Evolutionary conservation across 2,888 invertebrate genomes (phyloP).

Genomic region (Myopa testacea): DNA sequence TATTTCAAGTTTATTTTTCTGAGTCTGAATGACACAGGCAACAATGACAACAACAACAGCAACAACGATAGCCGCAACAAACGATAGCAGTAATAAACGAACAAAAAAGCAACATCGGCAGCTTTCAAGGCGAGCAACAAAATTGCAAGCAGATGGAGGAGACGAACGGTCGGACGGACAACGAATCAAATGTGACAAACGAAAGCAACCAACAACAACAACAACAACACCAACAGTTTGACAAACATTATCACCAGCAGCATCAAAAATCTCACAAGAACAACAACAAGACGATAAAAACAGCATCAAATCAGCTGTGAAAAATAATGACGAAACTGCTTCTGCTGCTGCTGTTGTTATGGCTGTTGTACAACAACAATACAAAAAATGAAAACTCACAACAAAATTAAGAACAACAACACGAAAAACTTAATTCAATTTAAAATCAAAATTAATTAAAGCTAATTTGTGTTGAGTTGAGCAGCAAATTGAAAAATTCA

Average conservation of each 20-base stretch:
- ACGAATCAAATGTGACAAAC: conserved; percentile 19
- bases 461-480: conserved; percentile 29
- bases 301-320: conserved; percentile 17
- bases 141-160: conserved; percentile 17
- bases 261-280: neutral
- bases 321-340: neutral
- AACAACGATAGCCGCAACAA: neutral
- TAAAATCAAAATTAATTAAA: conserved; percentile 37
- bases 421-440: conserved; percentile 4
- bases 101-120: conserved; percentile 29
- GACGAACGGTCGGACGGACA: conserved; percentile 24
- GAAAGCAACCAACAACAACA: neutral
- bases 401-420: neutral
- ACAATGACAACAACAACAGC: neutral
- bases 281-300: neutral
- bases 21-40: neutral
- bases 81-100: conserved; percentile 23
- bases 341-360: neutral
- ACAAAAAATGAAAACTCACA: neutral
- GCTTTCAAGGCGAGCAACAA: conserved; percentile 31
- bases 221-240: neutral
- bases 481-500: conserved; percentile 35
- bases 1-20: too few species aligned
- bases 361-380: too few species aligned
- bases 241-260: neutral